Evolutionary conservation across 2,113 vertebrate genomes (phyloP), one percentile per base, ranked within the genome.

Genomic region (Addax nasomaculatus): DNA sequence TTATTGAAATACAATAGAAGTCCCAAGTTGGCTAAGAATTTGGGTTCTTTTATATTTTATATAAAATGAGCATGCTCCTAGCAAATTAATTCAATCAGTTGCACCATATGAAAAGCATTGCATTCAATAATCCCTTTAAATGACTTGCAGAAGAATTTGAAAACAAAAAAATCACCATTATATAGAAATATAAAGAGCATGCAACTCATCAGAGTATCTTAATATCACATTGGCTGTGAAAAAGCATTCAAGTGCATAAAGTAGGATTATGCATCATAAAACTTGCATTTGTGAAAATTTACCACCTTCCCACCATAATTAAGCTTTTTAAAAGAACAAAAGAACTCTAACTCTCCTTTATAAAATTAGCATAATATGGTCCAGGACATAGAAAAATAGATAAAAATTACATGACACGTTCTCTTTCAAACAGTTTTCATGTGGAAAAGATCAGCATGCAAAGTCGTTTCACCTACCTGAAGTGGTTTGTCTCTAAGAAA

Each of bases 401-500:
- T 89, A 96, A 98, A 95, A 96, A 95, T 97, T 97, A 67, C 73
- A 93, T 95, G 96, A 98, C 36, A 90, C 55, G 83, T 94, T 97
- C 92, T 70, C 90, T 97, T 95, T 97, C 58, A 97, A 96, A 97
- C 93, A 98, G 97, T 98, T 98, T 97, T 16, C 93, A 96, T 84
- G 58, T 96, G 90, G 93, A 95, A 98, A 98, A 98, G 87, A 98
- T 96, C 97, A 98, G 93, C 95, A 98, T 96, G 96, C 55, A 98
- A 96, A 98, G 97, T 97, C 25, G 10, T 98, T 98, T 98, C 97
- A 99, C 99, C 97, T 99, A 99, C 99, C 99, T 99, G 99, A 99
- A 99, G 99, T 99, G 99, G 99, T 98, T 99, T 95, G 99, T 99
- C 99, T 99, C 99, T 99, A 99, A 99, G 99, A 99, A 99, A 99